Evolutionary conservation across 2,888 invertebrate genomes (phyloP).

Genomic region (Athrips mouffetella): DNA sequence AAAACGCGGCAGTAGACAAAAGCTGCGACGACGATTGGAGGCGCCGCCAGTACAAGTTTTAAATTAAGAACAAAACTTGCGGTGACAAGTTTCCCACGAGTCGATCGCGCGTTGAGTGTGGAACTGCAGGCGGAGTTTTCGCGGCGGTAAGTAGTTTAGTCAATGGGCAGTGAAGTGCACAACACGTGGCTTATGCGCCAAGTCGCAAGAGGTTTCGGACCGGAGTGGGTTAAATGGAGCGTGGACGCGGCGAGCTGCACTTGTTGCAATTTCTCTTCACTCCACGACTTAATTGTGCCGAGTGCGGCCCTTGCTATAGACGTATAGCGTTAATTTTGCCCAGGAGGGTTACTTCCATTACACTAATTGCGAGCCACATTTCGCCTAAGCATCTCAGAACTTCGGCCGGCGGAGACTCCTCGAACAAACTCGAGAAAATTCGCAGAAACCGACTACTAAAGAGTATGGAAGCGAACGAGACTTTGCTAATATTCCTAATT

Average conservation of each 20-base stretch:
- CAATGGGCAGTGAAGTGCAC: constrained; percentile 29
- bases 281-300: constrained; percentile 64
- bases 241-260: constrained; percentile 63
- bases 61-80: constrained; percentile 45
- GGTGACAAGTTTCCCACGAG: constrained; percentile 10
- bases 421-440: constrained; percentile 67
- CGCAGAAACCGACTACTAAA: constrained; percentile 60
- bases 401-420: constrained; percentile 59
- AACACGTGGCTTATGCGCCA: constrained; percentile 42
- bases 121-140: not conserved
- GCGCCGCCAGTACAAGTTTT: constrained; percentile 46
- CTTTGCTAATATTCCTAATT: constrained; percentile 74
- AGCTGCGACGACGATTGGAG: constrained; percentile 34
- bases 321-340: constrained; percentile 66
- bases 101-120: not conserved
- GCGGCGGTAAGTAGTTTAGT: constrained; percentile 21
- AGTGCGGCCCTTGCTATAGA: constrained; percentile 65
- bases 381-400: constrained; percentile 71
- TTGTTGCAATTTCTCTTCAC: constrained; percentile 72
- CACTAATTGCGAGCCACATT: constrained; percentile 74
- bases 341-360: constrained; percentile 71
- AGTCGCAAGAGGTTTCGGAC: constrained; percentile 45
- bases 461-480: constrained; percentile 65
- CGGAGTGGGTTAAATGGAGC: constrained; percentile 70
- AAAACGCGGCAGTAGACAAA: constrained; percentile 49